A percentile compares a stretch with the other conserved stretches of the same genome.
Conservation (phyloP, 2,797 vertebrate genomes). For the Phrynocephalus guinanensis region DNA sequence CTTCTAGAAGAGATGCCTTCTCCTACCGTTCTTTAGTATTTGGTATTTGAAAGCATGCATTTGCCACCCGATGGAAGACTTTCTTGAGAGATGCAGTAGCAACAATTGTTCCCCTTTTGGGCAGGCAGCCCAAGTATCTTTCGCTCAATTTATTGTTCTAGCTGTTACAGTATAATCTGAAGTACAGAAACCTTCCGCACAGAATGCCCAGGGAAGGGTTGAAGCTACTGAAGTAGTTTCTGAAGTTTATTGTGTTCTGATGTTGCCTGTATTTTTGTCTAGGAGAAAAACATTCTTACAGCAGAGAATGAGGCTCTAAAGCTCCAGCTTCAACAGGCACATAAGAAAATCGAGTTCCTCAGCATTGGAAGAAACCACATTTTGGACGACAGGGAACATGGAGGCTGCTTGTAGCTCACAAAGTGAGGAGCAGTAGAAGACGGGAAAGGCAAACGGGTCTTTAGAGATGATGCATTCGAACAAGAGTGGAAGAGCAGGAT, state of each 20-base stretch:
- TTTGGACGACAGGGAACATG: constrained; percentile 65
- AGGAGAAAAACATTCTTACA: constrained; percentile 80
- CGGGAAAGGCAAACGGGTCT: constrained; percentile 17
- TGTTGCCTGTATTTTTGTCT: constrained; percentile 57
- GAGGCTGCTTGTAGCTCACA: constrained; percentile 72
- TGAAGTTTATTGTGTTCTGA: constrained; percentile 44
- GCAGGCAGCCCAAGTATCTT: constrained; percentile 29
- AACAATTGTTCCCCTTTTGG: constrained; percentile 43
- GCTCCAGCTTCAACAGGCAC: constrained; percentile 80
- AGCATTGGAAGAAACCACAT: constrained; percentile 73
- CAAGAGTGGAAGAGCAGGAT: constrained; percentile 28
- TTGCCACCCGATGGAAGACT: constrained; percentile 16
- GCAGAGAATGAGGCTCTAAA: constrained; percentile 81
- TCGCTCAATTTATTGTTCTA: constrained; percentile 50
- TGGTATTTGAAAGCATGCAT: constrained; percentile 31
- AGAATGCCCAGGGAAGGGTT: constrained; percentile 38
- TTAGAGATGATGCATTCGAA: constrained; percentile 51
- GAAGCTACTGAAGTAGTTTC: constrained; percentile 37
- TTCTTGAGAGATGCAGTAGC: constrained; percentile 36
- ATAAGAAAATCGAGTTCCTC: constrained; percentile 81
- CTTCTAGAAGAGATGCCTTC: neutral
- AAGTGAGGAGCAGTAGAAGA: constrained; percentile 36
- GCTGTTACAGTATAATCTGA: constrained; percentile 36
- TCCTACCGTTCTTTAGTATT: neutral
- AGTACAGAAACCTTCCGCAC: constrained; percentile 29